Evolutionary conservation across 2,888 invertebrate species (phyloP).

Genomic region (Chalcosyrphus nemorum): DNA sequence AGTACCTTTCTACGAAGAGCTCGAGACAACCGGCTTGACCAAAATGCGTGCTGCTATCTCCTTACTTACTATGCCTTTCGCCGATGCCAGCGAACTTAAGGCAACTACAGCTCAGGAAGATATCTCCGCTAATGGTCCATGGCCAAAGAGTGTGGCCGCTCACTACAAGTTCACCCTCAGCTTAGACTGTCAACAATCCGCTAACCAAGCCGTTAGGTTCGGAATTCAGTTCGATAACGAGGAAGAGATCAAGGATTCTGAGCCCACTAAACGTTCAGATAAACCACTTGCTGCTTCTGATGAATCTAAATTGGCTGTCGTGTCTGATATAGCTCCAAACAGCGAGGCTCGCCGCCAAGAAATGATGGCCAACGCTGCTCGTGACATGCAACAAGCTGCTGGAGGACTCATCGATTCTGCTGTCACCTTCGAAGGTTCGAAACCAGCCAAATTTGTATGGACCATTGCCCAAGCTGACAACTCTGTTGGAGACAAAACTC

Average conservation of each 20-base stretch:
- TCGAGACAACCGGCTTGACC: slow-evolving; percentile 40
- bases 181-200: slow-evolving; percentile 66
- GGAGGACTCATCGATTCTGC: slow-evolving; percentile 82
- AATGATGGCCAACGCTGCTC: slow-evolving; percentile 83
- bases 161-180: slow-evolving; percentile 60
- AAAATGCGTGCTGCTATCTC: slow-evolving; percentile 60
- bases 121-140: slow-evolving; percentile 28
- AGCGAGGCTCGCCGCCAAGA: slow-evolving; percentile 83
- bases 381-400: slow-evolving; percentile 82
- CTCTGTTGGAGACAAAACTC: slow-evolving; percentile 84
- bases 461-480: slow-evolving; percentile 84
- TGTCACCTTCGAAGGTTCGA: slow-evolving; percentile 83
- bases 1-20: slow-evolving; percentile 59
- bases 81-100: slow-evolving; percentile 51
- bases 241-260: slow-evolving; percentile 6
- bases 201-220: slow-evolving; percentile 64
- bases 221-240: slow-evolving; percentile 67
- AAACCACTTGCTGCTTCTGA: slow-evolving; percentile 51
- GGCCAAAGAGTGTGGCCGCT: slow-evolving; percentile 57
- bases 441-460: slow-evolving; percentile 84
- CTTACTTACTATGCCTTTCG: slow-evolving; percentile 46
- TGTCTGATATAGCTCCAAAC: slow-evolving; percentile 81
- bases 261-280: slow-evolving; percentile 2
- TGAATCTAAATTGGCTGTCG: slow-evolving; percentile 67
- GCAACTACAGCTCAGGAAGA: slow-evolving; percentile 36